A percentile compares a stretch with the other conserved stretches of the same genome.
These are phyloP conservation scores for Brachypterus glaber DNA, from an alignment of 2,888 invertebrate species.

Conservation along the genomic window DNA sequence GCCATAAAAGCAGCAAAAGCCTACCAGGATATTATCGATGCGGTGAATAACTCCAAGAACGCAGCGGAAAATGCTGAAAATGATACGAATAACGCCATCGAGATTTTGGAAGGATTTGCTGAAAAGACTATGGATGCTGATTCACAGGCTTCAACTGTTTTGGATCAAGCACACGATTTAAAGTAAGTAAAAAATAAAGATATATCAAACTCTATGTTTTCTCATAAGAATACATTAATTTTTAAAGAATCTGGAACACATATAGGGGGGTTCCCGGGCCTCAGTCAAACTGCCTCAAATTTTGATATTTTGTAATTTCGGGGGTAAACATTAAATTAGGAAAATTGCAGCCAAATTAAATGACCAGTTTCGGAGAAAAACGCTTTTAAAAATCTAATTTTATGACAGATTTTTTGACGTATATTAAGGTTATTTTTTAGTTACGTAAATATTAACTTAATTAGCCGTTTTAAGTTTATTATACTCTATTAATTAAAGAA, in stretches of 20 bases:
- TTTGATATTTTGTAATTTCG: no score
- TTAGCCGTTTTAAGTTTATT: no score
- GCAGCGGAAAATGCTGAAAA: conserved; percentile 56
- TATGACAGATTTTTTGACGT: no score
- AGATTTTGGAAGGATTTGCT: conserved; percentile 46
- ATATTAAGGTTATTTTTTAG: no score
- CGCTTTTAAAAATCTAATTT: neutral
- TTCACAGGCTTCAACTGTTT: conserved; percentile 40
- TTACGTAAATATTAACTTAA: no score
- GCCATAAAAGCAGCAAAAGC: conserved; percentile 83
- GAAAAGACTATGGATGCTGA: conserved; percentile 42
- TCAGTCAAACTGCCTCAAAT: neutral
- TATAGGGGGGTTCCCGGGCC: no score
- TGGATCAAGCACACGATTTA: conserved; percentile 40
- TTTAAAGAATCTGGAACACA: no score
- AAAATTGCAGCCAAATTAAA: neutral
- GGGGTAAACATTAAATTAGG: no score
- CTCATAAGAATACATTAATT: no score
- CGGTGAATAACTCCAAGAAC: conserved; percentile 57
- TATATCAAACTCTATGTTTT: neutral
- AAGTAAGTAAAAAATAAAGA: conserved; percentile 29
- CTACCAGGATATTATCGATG: conserved; percentile 71
- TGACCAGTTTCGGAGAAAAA: neutral
- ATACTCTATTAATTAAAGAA: no score
- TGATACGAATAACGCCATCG: conserved; percentile 34